A percentile compares a stretch with the other conserved stretches of the same genome.
Conservation (phyloP, 2,113 vertebrate genomes). For the Hydrochoerus hydrochaeris region DNA sequence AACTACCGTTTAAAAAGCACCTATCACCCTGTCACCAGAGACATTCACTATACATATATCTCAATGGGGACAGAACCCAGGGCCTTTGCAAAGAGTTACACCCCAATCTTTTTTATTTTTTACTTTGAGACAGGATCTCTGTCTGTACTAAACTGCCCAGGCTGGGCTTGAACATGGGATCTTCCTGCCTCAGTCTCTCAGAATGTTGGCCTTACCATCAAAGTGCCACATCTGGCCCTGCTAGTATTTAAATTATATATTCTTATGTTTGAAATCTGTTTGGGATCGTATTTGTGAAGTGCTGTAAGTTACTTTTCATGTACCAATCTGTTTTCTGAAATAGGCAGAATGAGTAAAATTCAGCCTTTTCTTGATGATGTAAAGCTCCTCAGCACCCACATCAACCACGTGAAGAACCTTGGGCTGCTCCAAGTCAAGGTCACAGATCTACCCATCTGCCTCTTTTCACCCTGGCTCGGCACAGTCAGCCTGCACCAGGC, state of each 20-base stretch:
- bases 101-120: neutral
- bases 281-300: neutral
- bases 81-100: neutral
- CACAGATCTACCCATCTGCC: fast-evolving
- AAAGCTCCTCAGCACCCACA: neutral
- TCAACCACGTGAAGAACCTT: too few species aligned
- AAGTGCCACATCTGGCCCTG: neutral
- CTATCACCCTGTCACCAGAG: neutral
- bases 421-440: neutral
- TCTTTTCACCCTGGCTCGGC: fast-evolving
- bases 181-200: neutral
- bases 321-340: neutral
- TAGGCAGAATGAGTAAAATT: neutral
- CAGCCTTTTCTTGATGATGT: neutral
- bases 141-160: neutral
- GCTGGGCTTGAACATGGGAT: neutral
- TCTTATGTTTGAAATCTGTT: neutral
- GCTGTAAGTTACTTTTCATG: neutral
- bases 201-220: neutral
- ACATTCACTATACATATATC: neutral
- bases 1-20: constrained; percentile 6
- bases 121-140: neutral
- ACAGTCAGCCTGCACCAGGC: neutral
- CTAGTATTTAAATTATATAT: neutral
- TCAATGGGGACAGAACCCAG: neutral